A percentile compares a stretch with the other conserved stretches of the same genome.
These are phyloP conservation scores for Pelodiscus sinensis DNA, from an alignment of 2,113 vertebrate genomes.

Conservation along the genomic window DNA sequence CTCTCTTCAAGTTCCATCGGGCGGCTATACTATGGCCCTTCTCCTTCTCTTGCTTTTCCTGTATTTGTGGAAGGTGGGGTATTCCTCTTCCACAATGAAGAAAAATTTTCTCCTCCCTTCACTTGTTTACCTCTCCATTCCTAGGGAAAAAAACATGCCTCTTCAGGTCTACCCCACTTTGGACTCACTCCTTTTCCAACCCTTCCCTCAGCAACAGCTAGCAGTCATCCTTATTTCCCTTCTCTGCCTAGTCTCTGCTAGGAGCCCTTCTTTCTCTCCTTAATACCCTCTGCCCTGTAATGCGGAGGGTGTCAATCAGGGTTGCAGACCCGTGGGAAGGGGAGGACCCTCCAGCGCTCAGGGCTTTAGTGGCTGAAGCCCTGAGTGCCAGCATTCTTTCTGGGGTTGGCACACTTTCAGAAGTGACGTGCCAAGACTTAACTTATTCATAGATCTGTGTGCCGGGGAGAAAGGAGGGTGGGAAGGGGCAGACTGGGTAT, in stretches of 20 bases:
- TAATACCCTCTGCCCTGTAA: background rate
- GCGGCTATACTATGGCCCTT: background rate
- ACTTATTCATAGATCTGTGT: too few relatives aligned
- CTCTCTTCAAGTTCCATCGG: background rate
- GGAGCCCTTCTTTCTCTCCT: background rate
- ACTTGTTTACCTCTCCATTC: background rate
- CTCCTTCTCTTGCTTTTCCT: background rate
- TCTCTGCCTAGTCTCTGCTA: background rate
- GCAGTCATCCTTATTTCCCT: background rate
- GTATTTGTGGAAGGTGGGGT: background rate
- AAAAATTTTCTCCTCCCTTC: background rate
- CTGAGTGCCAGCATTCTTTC: too few relatives aligned
- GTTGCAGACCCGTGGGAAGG: too few relatives aligned
- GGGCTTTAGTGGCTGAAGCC: too few relatives aligned
- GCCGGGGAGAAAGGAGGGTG: too few relatives aligned
- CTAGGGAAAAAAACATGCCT: background rate
- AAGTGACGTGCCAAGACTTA: too few relatives aligned
- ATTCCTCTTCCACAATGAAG: background rate
- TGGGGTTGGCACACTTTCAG: too few relatives aligned
- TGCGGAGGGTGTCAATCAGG: too few relatives aligned
- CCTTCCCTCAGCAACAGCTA: background rate
- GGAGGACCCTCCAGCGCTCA: too few relatives aligned
- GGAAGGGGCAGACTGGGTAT: too few relatives aligned
- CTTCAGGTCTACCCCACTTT: background rate
- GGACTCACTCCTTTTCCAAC: background rate